Percentiles rank a stretch among this genome's conserved stretches.
These are phyloP conservation scores for Pocillopora verrucosa DNA, from an alignment of 64 coral and sea anemone species.

Conservation along the genomic window DNA sequence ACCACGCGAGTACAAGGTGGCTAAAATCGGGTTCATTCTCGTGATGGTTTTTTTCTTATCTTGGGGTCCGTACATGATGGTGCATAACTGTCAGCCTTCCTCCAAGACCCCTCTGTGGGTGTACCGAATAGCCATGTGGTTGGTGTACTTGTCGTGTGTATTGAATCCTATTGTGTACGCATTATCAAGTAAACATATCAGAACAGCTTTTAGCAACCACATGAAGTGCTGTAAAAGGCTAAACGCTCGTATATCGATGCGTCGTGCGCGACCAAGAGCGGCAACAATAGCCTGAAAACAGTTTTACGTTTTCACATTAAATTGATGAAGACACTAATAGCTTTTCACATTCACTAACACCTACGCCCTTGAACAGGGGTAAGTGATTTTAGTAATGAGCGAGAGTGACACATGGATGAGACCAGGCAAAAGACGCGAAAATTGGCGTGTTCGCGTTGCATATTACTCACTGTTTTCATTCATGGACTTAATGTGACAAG, in stretches of 20 bases:
- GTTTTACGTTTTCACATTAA: no score
- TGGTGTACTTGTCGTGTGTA: conserved; percentile 74
- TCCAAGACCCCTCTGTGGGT: conserved; percentile 51
- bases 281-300: neutral
- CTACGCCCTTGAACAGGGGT: no score
- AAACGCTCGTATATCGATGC: neutral
- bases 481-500: no score
- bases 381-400: no score
- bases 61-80: conserved; percentile 85
- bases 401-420: no score
- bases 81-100: conserved; percentile 62
- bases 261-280: neutral
- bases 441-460: no score
- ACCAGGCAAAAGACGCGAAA: no score
- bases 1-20: conserved; percentile 87
- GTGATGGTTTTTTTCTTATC: conserved; percentile 84
- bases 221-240: conserved; percentile 35
- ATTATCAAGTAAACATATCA: conserved; percentile 81
- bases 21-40: conserved; percentile 75
- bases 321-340: no score
- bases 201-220: conserved; percentile 57
- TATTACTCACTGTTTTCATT: no score
- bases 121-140: conserved; percentile 75
- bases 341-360: no score
- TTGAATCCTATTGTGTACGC: conserved; percentile 85